A percentile compares a stretch with the other conserved stretches of the same genome.
These are phyloP conservation scores for Erebia aethiops DNA, from an alignment of 2,888 invertebrate genomes.

Conservation along the genomic window DNA sequence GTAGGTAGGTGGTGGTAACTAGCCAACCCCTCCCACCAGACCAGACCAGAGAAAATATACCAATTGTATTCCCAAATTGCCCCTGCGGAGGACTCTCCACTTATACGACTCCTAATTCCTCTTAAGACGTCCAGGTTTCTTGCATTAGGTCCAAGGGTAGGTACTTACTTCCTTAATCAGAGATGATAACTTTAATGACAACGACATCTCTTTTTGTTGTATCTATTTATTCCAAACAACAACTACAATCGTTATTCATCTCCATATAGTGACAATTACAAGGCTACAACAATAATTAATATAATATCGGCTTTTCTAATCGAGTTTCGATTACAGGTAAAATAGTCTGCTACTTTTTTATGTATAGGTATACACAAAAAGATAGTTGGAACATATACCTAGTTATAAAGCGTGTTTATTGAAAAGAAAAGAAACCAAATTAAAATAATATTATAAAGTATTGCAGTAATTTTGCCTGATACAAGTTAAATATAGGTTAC, in stretches of 20 bases:
- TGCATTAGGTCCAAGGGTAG: too few relatives aligned
- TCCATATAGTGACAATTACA: constrained; percentile 44
- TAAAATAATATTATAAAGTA: too few relatives aligned
- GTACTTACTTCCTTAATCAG: neutral
- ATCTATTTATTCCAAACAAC: constrained; percentile 57
- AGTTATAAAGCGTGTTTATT: constrained; percentile 32
- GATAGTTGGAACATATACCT: constrained; percentile 28
- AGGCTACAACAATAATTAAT: constrained; percentile 36
- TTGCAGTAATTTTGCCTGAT: too few relatives aligned
- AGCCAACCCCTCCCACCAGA: too few relatives aligned
- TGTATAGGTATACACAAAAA: constrained; percentile 25
- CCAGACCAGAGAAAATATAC: too few relatives aligned
- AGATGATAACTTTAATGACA: neutral
- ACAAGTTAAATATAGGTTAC: too few relatives aligned
- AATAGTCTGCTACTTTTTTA: constrained; percentile 17
- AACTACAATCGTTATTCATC: constrained; percentile 51
- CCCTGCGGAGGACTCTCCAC: too few relatives aligned
- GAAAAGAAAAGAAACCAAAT: too few relatives aligned
- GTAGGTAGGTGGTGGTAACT: too few relatives aligned
- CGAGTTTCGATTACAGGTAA: constrained; percentile 38
- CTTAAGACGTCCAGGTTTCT: too few relatives aligned
- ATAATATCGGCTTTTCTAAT: constrained; percentile 39
- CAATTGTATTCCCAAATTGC: too few relatives aligned
- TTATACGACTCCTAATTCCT: too few relatives aligned
- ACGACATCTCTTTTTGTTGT: constrained; percentile 11